Conservation (phyloP, 2,797 vertebrate species). For the Anguilla megastoma region DNA sequence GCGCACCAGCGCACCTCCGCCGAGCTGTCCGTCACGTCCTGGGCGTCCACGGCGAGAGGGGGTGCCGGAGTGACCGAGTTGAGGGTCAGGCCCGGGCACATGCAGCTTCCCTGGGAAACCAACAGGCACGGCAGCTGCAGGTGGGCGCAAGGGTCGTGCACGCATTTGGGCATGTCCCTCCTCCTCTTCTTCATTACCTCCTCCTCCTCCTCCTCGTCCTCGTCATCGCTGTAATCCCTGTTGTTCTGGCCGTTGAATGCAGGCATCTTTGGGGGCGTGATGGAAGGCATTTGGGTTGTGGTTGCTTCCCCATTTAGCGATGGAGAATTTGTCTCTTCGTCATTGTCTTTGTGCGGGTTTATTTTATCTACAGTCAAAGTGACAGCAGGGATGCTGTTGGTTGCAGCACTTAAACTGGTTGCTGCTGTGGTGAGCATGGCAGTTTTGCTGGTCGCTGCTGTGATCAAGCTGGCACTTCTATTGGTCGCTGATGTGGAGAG, state of each 20-base stretch:
- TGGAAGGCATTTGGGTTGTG: not conserved
- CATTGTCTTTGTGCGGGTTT: not conserved
- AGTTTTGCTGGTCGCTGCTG: not conserved
- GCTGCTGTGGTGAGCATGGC: not conserved
- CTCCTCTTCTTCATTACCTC: not conserved
- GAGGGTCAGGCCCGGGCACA: slow-evolving; percentile 62
- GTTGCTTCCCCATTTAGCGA: not conserved
- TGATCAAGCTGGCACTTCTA: not conserved
- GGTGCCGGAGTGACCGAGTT: slow-evolving; percentile 64
- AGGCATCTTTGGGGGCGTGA: not conserved
- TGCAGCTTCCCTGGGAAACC: slow-evolving; percentile 62
- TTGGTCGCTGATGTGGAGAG: not conserved
- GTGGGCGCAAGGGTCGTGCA: slow-evolving; percentile 73
- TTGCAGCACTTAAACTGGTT: not conserved
- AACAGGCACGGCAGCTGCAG: slow-evolving; percentile 71
- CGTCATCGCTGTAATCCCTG: not conserved
- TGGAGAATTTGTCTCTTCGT: not conserved
- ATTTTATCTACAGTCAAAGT: not conserved
- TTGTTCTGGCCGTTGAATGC: not conserved
- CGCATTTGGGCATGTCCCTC: slow-evolving; percentile 50
- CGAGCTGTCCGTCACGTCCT: slow-evolving; percentile 67
- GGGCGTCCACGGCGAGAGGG: slow-evolving; percentile 58
- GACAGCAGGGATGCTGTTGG: not conserved
- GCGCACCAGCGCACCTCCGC: slow-evolving; percentile 73
- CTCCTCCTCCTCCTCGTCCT: not conserved